Evolutionary conservation across 2,113 vertebrate genomes (phyloP).

Genomic region (Promerops cafer): DNA sequence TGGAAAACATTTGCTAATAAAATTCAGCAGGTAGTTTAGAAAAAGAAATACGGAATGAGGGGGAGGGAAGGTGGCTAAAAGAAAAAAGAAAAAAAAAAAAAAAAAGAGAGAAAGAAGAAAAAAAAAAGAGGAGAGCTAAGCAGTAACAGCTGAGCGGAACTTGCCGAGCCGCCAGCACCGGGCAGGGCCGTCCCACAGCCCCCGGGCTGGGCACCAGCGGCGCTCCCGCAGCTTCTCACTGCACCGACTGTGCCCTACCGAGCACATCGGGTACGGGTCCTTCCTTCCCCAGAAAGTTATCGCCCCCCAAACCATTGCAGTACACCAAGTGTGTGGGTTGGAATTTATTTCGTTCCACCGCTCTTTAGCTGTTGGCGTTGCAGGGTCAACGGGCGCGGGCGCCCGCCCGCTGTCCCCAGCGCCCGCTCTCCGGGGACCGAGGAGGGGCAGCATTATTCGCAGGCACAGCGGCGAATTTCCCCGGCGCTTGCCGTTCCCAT

Average conservation of each 20-base stretch:
- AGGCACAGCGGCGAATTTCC: not conserved
- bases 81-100: accelerated
- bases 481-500: conserved; percentile 17
- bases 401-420: not conserved
- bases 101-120: too few relatives aligned
- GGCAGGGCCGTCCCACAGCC: not conserved
- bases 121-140: not conserved
- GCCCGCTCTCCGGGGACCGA: not conserved
- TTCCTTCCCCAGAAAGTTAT: conserved; percentile 22
- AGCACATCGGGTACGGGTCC: not conserved
- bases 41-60: not conserved
- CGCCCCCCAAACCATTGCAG: not conserved
- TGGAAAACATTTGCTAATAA: not conserved
- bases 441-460: not conserved
- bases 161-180: not conserved
- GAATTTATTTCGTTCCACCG: not conserved
- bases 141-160: not conserved
- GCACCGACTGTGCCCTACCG: not conserved
- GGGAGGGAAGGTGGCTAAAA: not conserved
- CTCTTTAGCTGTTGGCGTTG: not conserved
- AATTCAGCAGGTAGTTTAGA: conserved; percentile 1
- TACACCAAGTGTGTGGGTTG: not conserved
- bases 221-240: not conserved
- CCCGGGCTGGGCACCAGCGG: not conserved
- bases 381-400: not conserved